Base-by-base conservation (phyloP, 2,888 invertebrate genomes). In the Rhamphomyia laevipes region DNA sequence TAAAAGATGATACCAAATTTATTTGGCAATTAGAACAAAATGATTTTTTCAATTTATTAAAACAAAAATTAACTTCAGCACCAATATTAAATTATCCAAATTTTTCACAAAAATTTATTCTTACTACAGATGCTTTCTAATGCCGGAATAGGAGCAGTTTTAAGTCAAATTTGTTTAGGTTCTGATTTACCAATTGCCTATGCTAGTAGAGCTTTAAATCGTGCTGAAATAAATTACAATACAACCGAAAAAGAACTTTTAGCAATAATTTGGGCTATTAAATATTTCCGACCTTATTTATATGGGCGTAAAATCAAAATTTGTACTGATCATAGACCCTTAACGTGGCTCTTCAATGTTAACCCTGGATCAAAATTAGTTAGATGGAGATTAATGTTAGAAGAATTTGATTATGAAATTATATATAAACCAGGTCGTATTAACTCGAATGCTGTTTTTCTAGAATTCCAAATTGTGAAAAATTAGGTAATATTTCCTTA, bases 71-170 rank as follows among this genome's bases (percentile, higher is more conserved):
- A 4, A 23, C 44, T 2, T 4, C 58, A 40, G 57, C 58, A 31
- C 64, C 63, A 0, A 53, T 68, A 7, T 43, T 69, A 18, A 56
- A 62, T 47, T 67, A 63, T 40, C 63, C 63, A 4, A 61, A 64
- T 48, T 67, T 66, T 46, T 43, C 49, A 1, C 49, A 59, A 50
- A 45, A 53, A 3, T 63, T 63, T 45, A 46, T 52, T 6, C 12
- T 63, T 10, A 59, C 61, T n/a, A 58, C 59, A 1, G 63, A 63
- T 41, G 62, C 63, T n/a, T 1, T 53, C 53, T n/a, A 46, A 56
- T 10, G 50, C 13, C 4, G 61, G 58, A 1, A 43, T 59, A 6
- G 62, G 58, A 2, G 53, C 47, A 3, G 55, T 63, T 9, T 38
- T 62, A n/a, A 54, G 54, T 3, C 62, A 62, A 30, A 43, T 43